phyloP scores from a whole-genome alignment of 2,113 vertebrate species.

The Pundamilia nyererei region DNA sequence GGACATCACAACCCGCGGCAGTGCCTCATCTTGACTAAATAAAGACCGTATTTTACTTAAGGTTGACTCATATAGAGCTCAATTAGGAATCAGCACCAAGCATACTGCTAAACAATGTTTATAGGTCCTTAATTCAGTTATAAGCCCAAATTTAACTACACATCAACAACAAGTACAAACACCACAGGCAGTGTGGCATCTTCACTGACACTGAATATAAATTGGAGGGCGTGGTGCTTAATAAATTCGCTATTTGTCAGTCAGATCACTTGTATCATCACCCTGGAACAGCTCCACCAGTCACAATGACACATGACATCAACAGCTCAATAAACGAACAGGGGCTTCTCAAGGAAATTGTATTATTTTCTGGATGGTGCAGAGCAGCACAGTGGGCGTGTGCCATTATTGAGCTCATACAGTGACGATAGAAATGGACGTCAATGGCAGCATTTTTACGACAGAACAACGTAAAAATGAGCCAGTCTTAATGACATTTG shows the following conservation, averaged over 20 bases:
- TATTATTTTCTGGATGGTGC: background rate
- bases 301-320: background rate
- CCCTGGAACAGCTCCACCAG: background rate
- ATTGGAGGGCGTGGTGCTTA: background rate
- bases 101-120: background rate
- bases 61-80: background rate
- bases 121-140: background rate
- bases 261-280: background rate
- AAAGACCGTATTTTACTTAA: background rate
- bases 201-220: background rate
- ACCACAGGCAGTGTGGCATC: background rate
- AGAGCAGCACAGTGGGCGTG: background rate
- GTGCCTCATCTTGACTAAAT: slow-evolving; percentile 7
- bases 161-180: background rate
- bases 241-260: background rate
- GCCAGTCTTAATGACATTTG: background rate
- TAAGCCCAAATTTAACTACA: background rate
- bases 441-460: background rate
- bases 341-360: background rate
- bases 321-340: background rate
- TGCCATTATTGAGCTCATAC: background rate
- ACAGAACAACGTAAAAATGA: background rate
- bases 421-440: background rate
- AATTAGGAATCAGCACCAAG: background rate
- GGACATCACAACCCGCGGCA: slow-evolving; percentile 28